A percentile compares a stretch with the other conserved stretches of the same genome.
phyloP scores from a whole-genome alignment of 2,888 invertebrate species.

The Cephus nigrinus region DNA sequence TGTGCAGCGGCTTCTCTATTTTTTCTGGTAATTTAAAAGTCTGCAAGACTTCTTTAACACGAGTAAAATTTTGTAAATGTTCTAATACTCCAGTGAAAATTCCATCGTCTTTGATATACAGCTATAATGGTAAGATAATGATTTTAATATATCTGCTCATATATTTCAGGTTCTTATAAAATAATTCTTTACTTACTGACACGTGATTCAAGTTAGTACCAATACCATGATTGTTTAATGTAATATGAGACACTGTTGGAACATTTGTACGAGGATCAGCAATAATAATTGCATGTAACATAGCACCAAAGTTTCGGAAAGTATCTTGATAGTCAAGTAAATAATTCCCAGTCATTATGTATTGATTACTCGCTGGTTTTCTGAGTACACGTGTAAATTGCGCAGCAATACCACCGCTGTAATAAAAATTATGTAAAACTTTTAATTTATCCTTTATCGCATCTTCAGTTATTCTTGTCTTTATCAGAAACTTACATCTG shows the following conservation, averaged over 20 bases:
- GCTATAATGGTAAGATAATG: constrained; percentile 57
- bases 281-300: constrained; percentile 73
- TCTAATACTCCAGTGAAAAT: constrained; percentile 65
- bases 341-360: constrained; percentile 79
- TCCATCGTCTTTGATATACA: constrained; percentile 73
- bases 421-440: constrained; percentile 30
- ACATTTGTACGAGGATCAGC: constrained; percentile 76
- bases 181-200: constrained; percentile 66
- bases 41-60: constrained; percentile 68
- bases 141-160: background rate
- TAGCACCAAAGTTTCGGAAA: constrained; percentile 71
- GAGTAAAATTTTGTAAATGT: constrained; percentile 69
- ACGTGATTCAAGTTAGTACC: constrained; percentile 72
- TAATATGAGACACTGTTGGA: constrained; percentile 73
- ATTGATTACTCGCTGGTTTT: constrained; percentile 69
- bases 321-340: constrained; percentile 77
- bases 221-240: constrained; percentile 70
- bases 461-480: background rate
- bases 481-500: constrained; percentile 70
- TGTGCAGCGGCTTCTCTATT: constrained; percentile 70
- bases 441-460: background rate
- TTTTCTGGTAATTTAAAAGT: constrained; percentile 66
- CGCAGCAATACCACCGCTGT: constrained; percentile 73
- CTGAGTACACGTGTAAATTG: constrained; percentile 75
- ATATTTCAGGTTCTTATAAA: background rate